A percentile compares a stretch with the other conserved stretches of the same genome.
Evolutionary conservation across 2,113 vertebrate species (phyloP).

Genomic region (Apodemus sylvaticus): DNA sequence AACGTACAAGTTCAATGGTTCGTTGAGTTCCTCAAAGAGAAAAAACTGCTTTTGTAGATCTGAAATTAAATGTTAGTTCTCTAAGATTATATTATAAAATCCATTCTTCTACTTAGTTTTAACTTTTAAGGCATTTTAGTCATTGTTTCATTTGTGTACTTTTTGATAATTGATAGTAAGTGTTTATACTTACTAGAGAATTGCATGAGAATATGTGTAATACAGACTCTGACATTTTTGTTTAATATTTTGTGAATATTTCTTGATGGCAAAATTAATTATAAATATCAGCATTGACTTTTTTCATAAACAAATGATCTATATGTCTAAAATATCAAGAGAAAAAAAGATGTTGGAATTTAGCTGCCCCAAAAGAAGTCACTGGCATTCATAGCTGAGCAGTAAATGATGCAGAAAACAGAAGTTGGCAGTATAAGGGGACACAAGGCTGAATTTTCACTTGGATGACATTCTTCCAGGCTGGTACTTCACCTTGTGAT

Average conservation of each 20-base stretch:
- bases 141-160: neutral
- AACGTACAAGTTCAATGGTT: neutral
- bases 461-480: neutral
- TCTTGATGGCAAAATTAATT: neutral
- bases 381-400: neutral
- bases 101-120: neutral
- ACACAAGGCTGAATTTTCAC: neutral
- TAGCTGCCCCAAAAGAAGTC: neutral
- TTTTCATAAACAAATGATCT: neutral
- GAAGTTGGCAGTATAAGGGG: fast-evolving
- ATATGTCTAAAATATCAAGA: neutral
- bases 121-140: neutral
- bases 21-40: neutral
- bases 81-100: neutral
- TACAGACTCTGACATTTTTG: neutral
- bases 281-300: neutral
- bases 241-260: neutral
- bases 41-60: neutral
- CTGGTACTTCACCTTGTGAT: neutral
- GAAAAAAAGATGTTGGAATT: neutral
- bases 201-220: neutral
- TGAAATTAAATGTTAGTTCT: neutral
- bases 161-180: too few relatives aligned
- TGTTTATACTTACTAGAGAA: neutral
- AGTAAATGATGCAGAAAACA: neutral